A percentile compares a stretch with the other conserved stretches of the same genome.
Conservation (phyloP, 1,140 invertebrate species). For the Elymnias hypermnestra region DNA sequence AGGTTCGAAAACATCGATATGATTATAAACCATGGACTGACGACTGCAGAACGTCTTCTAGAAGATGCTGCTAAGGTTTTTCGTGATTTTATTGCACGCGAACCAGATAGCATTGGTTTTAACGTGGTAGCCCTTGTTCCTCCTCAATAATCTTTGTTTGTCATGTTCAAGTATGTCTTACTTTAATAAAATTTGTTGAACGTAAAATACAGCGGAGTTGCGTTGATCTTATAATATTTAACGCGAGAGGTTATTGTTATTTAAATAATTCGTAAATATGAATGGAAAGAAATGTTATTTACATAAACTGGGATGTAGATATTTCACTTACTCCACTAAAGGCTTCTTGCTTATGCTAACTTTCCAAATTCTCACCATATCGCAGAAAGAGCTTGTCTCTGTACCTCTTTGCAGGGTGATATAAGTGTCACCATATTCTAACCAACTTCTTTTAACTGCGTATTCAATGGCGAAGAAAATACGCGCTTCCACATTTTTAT, state of each 20-base stretch:
- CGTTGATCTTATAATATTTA: no score
- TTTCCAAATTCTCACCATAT: constrained; percentile 35
- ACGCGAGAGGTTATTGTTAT: no score
- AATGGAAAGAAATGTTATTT: no score
- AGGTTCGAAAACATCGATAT: no score
- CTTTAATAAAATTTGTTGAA: no score
- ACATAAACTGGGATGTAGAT: no score
- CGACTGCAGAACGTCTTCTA: constrained; percentile 80
- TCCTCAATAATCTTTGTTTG: constrained; percentile 78
- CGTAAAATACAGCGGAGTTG: no score
- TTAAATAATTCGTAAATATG: no score
- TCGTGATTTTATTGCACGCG: constrained; percentile 86
- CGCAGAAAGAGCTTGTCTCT: constrained; percentile 41
- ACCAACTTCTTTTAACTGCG: constrained; percentile 33
- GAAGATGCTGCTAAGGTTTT: constrained; percentile 88
- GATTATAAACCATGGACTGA: constrained; percentile 89
- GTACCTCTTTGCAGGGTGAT: constrained; percentile 31
- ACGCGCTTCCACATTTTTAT: constrained; percentile 27
- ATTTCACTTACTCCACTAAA: constrained; percentile 36
- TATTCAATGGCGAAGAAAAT: constrained; percentile 38
- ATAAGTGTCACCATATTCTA: constrained; percentile 41
- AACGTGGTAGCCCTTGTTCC: constrained; percentile 88
- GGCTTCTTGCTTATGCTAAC: constrained; percentile 36
- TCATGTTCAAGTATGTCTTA: constrained; percentile 83
- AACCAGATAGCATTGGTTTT: constrained; percentile 89